A percentile compares a stretch with the other conserved stretches of the same genome.
Evolutionary conservation across 2,888 invertebrate species (phyloP).

Genomic region (Biston stratarius): DNA sequence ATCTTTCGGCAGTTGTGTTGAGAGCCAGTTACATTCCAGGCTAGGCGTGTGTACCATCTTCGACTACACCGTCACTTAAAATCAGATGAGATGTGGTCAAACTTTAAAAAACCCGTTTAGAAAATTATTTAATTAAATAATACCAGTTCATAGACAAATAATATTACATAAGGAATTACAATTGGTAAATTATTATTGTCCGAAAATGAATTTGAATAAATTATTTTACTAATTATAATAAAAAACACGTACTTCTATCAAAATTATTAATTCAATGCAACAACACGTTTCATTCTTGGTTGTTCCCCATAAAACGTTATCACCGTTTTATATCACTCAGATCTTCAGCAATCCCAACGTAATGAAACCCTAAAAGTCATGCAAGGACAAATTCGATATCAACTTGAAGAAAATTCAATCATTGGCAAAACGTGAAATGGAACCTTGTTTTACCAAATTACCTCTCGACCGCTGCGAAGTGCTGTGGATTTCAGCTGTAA

Average conservation of each 20-base stretch:
- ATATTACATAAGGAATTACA: too few relatives aligned
- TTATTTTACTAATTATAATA: not conserved
- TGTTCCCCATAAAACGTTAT: not conserved
- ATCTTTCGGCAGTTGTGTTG: too few relatives aligned
- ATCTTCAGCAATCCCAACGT: constrained; percentile 31
- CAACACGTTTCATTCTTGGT: not conserved
- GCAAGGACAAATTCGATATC: constrained; percentile 43
- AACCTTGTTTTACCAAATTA: constrained; percentile 43
- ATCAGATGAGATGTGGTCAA: too few relatives aligned
- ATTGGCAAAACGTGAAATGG: constrained; percentile 44
- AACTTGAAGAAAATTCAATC: constrained; percentile 47
- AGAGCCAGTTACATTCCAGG: too few relatives aligned
- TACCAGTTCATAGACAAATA: too few relatives aligned
- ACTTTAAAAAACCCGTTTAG: too few relatives aligned
- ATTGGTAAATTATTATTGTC: too few relatives aligned
- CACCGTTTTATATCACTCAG: constrained; percentile 23
- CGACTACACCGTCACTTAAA: too few relatives aligned
- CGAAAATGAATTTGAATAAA: too few relatives aligned
- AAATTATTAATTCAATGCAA: not conserved
- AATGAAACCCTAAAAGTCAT: constrained; percentile 41
- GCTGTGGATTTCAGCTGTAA: constrained; percentile 27
- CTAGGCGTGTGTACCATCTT: too few relatives aligned
- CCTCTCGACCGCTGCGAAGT: constrained; percentile 27
- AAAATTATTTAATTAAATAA: too few relatives aligned
- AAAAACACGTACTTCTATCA: not conserved